A percentile compares a stretch with the other conserved stretches of the same genome.
These are phyloP conservation scores for Eretmodus cyanostictus DNA, from an alignment of 2,113 vertebrate genomes.

Conservation along the genomic window DNA sequence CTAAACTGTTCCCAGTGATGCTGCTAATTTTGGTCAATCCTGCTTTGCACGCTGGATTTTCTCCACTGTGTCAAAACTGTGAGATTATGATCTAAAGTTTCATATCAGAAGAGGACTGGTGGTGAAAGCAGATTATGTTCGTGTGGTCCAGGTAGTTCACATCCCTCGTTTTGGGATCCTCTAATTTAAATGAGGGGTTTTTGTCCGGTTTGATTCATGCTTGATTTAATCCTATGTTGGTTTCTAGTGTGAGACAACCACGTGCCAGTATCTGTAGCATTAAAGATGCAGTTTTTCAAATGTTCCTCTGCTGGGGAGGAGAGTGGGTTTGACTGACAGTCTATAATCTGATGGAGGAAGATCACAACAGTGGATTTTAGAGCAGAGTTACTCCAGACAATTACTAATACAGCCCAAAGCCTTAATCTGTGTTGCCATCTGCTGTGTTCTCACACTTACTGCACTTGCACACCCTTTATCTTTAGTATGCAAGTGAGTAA, in stretches of 20 bases:
- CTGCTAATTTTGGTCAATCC: background rate
- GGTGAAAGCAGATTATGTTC: background rate
- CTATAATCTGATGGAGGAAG: background rate
- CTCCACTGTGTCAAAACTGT: background rate
- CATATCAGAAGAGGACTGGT: background rate
- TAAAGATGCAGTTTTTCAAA: background rate
- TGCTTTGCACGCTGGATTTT: background rate
- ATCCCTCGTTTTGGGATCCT: background rate
- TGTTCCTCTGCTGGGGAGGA: background rate
- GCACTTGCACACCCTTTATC: slow-evolving; percentile 15
- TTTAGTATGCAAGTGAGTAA: slow-evolving; percentile 29
- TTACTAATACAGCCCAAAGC: slow-evolving; percentile 14
- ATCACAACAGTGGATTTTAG: background rate
- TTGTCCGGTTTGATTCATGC: background rate
- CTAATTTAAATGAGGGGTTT: background rate
- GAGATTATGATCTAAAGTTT: background rate
- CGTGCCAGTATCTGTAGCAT: background rate
- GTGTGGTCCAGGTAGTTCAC: background rate
- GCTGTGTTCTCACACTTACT: slow-evolving; percentile 37
- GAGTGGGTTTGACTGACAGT: background rate
- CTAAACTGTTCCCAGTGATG: background rate
- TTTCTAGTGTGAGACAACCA: background rate
- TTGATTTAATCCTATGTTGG: slow-evolving; percentile 12
- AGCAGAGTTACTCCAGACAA: background rate
- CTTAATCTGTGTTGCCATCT: slow-evolving; percentile 65